A percentile compares a stretch with the other conserved stretches of the same genome.
These are phyloP conservation scores for Mellilla xanthometata DNA, from an alignment of 2,888 invertebrate species.

Conservation along the genomic window DNA sequence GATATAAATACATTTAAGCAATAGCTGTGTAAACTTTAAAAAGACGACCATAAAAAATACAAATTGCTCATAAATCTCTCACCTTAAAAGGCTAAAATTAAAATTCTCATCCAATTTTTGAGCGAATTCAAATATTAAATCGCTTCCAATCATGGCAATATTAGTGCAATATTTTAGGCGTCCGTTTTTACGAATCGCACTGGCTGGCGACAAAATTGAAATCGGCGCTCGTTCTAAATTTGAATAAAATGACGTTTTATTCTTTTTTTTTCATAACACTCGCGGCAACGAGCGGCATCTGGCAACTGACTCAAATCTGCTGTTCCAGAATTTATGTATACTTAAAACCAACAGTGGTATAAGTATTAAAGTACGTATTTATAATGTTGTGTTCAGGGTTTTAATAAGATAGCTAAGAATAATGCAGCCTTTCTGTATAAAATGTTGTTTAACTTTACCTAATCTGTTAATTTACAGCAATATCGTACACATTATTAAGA, in stretches of 20 bases:
- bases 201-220: slow-evolving; percentile 36
- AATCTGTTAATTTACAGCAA: no score
- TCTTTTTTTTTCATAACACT: slow-evolving; percentile 33
- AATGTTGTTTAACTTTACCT: no score
- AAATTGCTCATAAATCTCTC: no score
- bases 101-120: slow-evolving; percentile 8
- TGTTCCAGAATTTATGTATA: slow-evolving; percentile 28
- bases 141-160: slow-evolving; percentile 23
- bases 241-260: slow-evolving; percentile 52
- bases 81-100: background rate
- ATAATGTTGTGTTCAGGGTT: no score
- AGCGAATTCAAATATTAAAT: slow-evolving; percentile 17
- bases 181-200: slow-evolving; percentile 14
- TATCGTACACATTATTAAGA: no score
- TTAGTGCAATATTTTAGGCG: slow-evolving; percentile 25
- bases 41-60: no score
- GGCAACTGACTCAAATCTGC: slow-evolving; percentile 24
- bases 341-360: no score
- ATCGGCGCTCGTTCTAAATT: slow-evolving; percentile 48
- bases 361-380: no score
- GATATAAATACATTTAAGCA: no score
- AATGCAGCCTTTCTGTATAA: no score
- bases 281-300: slow-evolving; percentile 29
- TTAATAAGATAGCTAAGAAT: no score
- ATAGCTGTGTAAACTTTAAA: no score